These are phyloP conservation scores for Salminus brasiliensis DNA, from an alignment of 2,113 vertebrate species.

Conservation along the genomic window DNA sequence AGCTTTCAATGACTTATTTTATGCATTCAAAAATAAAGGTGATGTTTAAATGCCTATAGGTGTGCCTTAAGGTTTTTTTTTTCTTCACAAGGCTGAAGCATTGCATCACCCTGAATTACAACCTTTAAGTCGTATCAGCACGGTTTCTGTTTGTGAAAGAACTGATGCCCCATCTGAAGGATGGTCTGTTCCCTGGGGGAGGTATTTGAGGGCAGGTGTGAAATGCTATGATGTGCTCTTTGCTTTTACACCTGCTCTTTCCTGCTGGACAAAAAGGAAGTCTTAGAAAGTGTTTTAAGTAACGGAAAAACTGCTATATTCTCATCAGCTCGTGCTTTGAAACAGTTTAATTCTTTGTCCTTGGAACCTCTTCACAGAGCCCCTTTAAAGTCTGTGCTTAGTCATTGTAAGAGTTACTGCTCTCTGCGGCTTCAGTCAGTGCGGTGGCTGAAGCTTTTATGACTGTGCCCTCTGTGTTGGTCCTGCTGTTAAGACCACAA, in stretches of 20 bases:
- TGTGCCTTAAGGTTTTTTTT: neutral
- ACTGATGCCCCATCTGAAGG: neutral
- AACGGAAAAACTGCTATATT: neutral
- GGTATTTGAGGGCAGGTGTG: slow-evolving; percentile 4
- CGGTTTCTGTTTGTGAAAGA: neutral
- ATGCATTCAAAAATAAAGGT: no score
- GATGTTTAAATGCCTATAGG: neutral
- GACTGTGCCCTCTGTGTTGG: neutral
- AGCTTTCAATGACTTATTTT: no score
- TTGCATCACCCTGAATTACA: neutral
- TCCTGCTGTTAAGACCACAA: neutral
- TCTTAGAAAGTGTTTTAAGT: neutral
- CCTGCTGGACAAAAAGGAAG: neutral
- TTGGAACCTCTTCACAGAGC: neutral
- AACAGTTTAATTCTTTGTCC: neutral
- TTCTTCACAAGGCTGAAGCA: neutral
- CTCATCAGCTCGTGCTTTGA: neutral
- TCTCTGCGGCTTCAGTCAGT: neutral
- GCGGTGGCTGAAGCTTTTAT: neutral
- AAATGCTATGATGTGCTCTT: neutral
- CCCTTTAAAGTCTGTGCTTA: neutral
- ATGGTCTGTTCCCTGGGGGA: neutral
- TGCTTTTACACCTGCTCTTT: neutral
- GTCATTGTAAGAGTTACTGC: neutral
- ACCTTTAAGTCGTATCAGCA: neutral